Conservation (phyloP, 30 jellyfish, hydroid and myxozoan genomes). For the Aurelia sp. region DNA sequence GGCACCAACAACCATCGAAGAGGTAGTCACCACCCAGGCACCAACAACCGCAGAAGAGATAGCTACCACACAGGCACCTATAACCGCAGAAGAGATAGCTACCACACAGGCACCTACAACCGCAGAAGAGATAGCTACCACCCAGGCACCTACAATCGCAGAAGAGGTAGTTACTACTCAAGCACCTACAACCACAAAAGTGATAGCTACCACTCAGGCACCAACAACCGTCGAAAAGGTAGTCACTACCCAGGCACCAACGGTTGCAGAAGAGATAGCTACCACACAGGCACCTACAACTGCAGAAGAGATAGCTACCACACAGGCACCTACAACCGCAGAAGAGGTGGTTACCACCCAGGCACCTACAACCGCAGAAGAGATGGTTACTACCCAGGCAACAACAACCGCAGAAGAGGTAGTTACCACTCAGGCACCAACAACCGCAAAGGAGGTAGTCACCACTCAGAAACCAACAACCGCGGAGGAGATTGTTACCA, state of each 20-base stretch:
- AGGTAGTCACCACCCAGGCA: constrained; percentile 17
- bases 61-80: too few species aligned
- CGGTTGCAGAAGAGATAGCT: constrained; percentile 21
- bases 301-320: background rate
- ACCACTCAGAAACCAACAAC: constrained; percentile 19
- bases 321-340: constrained; percentile 20
- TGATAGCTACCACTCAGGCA: constrained; percentile 9
- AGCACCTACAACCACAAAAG: constrained; percentile 35
- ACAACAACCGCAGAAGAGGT: constrained; percentile 17
- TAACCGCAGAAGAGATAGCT: too few species aligned
- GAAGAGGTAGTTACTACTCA: constrained; percentile 1
- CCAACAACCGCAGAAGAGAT: constrained; percentile 32
- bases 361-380: constrained; percentile 19
- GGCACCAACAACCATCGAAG: constrained; percentile 14
- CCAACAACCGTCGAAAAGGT: constrained; percentile 6
- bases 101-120: too few species aligned
- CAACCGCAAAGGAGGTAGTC: background rate
- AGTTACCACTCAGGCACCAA: constrained; percentile 15
- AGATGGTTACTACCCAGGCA: background rate
- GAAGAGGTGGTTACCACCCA: background rate
- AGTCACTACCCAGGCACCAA: constrained; percentile 16
- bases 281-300: constrained; percentile 18
- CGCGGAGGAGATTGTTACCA: constrained; percentile 6
- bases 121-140: background rate
- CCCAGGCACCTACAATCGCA: background rate